These are phyloP conservation scores for Calypte anna DNA, from an alignment of 2,113 vertebrate genomes.

Conservation along the genomic window DNA sequence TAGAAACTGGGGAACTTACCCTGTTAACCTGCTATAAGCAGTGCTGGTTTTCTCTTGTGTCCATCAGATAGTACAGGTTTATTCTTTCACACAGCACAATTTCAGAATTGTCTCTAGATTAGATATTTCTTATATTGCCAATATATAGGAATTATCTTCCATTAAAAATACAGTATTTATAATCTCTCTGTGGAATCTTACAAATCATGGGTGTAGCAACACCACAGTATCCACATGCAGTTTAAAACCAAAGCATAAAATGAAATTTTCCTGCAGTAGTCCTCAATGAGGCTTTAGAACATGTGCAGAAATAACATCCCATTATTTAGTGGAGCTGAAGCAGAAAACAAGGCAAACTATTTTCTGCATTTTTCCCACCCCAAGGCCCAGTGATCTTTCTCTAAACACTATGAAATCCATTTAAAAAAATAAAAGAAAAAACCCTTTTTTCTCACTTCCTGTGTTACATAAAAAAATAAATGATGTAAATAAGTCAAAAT, in stretches of 20 bases:
- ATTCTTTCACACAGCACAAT: background rate
- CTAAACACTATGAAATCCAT: background rate
- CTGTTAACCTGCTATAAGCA: background rate
- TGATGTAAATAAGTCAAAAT: background rate
- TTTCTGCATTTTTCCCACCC: background rate
- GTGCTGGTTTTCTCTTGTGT: background rate
- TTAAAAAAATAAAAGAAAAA: no score
- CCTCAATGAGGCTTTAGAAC: background rate
- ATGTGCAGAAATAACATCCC: background rate
- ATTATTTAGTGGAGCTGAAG: background rate
- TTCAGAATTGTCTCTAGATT: background rate
- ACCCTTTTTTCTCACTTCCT: background rate
- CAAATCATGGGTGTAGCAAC: background rate
- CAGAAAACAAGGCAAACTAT: background rate
- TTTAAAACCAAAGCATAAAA: background rate
- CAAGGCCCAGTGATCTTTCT: background rate
- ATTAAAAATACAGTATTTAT: background rate
- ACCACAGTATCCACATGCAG: background rate
- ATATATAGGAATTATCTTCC: background rate
- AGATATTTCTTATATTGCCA: background rate
- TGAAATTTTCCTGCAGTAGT: background rate
- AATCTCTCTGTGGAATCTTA: background rate
- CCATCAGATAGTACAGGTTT: background rate
- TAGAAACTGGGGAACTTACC: no score
- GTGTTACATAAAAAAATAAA: background rate